phyloP scores from a whole-genome alignment of 2,888 invertebrate genomes.

The Polymixis lichenea region DNA sequence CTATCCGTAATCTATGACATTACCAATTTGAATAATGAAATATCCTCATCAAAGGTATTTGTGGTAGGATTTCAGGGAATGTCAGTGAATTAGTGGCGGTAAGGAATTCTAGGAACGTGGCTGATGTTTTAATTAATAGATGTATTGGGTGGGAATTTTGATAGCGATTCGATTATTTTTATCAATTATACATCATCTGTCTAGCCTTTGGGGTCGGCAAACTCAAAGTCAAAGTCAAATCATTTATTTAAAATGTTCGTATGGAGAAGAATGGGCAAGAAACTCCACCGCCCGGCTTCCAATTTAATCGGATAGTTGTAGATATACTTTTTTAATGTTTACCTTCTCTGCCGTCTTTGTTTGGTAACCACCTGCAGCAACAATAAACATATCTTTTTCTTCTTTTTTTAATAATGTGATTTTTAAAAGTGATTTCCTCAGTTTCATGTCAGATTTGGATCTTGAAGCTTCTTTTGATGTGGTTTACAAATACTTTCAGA shows the following conservation, averaged over 20 bases:
- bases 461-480: neutral
- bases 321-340: too few relatives aligned
- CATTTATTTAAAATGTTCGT: too few relatives aligned
- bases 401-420: neutral
- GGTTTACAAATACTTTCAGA: neutral
- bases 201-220: too few relatives aligned
- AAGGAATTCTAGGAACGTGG: conserved; percentile 17
- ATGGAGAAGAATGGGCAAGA: too few relatives aligned
- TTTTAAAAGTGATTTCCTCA: neutral
- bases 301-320: too few relatives aligned
- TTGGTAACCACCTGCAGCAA: too few relatives aligned
- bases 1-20: conserved; percentile 22
- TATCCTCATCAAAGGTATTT: conserved; percentile 25
- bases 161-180: neutral
- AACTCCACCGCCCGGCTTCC: too few relatives aligned
- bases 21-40: conserved; percentile 34
- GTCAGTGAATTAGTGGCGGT: conserved; percentile 8
- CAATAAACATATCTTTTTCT: too few relatives aligned
- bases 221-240: too few relatives aligned
- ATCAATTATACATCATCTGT: too few relatives aligned
- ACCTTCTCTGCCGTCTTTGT: too few relatives aligned
- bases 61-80: conserved; percentile 22
- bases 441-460: neutral
- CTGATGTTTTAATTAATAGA: neutral
- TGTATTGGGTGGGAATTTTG: neutral